Base-by-base conservation (phyloP, 2,113 vertebrate species). In the Donacobius atricapilla region DNA sequence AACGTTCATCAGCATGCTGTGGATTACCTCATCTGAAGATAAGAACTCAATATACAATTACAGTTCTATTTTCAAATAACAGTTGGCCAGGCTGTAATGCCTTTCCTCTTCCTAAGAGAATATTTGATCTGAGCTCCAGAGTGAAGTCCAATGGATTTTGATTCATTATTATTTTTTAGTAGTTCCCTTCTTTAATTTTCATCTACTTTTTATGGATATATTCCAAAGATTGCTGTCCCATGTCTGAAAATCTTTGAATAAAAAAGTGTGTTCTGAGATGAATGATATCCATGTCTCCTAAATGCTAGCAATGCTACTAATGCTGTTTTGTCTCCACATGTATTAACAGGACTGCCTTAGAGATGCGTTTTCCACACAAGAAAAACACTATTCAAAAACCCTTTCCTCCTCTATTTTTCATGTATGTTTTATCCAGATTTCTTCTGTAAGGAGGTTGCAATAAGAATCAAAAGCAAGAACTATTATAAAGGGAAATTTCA, bases 31-130 rank as follows among this genome's bases (percentile, higher is more conserved):
- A 96, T 89, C 64, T 56, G 64, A 45, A 96, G 96, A 97, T 97
- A 97, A 97, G 96, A 94, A 91, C 93, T 92, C 95, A 96, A 91
- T 96, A 94, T 80, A 96, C 94, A 95, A 96, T 96, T 96, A 57
- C 57, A 87, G 76, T 96, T 93, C 92, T 92, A 79, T 96, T 96
- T 96, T 94, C 91, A 92, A 96, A 92, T 92, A 96, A 84, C 86
- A 87, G 80, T 79, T 73, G 92, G 86, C 76, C 72, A 69, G 65
- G 81, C 42, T 94, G 72, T 53, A 83, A 93, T 92, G 37, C 51
- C 85, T 92, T 70, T 81, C 9, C 78, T 85, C 45, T 86, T 90
- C 86, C 77, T 69, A 56, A 5, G 48, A 42, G 56, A 87, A 27
- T 87, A 76, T 87, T 93, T 9, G 2, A 78, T 63, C 35, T 82